Evolutionary conservation across 2,113 vertebrate species (phyloP).

Genomic region (Podarcis cretensis): DNA sequence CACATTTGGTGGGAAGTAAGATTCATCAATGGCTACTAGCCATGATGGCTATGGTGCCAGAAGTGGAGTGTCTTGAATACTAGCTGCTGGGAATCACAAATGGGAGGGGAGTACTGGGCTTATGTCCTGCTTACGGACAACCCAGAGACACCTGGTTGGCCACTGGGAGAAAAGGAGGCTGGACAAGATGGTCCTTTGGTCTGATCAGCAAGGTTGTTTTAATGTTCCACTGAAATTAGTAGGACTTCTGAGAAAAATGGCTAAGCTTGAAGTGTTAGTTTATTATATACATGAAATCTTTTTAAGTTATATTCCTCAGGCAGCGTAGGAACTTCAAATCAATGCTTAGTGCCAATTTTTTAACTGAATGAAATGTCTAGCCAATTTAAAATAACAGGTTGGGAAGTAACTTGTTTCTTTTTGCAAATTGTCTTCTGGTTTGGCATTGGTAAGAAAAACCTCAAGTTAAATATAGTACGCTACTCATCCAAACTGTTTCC

Average conservation of each 20-base stretch:
- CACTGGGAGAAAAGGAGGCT: too few relatives aligned
- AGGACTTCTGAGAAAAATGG: neutral
- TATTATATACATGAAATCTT: neutral
- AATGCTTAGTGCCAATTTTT: neutral
- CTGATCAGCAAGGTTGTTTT: too few relatives aligned
- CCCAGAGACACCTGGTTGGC: too few relatives aligned
- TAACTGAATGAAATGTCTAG: neutral
- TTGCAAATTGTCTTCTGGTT: constrained; percentile 42
- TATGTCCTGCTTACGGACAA: too few relatives aligned
- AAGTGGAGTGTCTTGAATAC: too few relatives aligned
- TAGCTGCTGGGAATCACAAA: too few relatives aligned
- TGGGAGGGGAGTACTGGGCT: too few relatives aligned
- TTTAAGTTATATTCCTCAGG: neutral
- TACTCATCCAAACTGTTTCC: constrained; percentile 36
- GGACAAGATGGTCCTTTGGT: too few relatives aligned
- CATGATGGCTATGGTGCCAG: too few relatives aligned
- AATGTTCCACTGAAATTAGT: neutral
- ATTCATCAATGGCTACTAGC: too few relatives aligned
- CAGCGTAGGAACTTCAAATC: neutral
- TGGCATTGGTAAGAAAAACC: constrained; percentile 55
- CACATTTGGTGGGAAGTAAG: too few relatives aligned
- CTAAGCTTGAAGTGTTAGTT: neutral
- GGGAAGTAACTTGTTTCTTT: constrained; percentile 19
- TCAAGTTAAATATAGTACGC: constrained; percentile 33
- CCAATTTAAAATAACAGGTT: constrained; percentile 39